Evolutionary conservation across 2,797 vertebrate genomes (phyloP).

Genomic region (Etheostoma perlongum): DNA sequence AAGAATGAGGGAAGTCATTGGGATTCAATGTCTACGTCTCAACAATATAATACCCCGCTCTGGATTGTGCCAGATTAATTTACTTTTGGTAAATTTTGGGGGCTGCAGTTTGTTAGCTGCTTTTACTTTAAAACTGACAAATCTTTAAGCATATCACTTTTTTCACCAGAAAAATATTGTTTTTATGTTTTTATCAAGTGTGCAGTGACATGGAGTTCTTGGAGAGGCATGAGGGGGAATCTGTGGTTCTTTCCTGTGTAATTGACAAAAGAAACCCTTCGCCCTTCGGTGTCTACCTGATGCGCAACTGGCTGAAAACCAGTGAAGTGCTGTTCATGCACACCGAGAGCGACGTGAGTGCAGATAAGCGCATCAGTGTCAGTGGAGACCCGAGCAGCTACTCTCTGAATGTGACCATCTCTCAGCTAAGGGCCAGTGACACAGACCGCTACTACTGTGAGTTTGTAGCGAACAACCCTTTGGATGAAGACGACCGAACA

Average conservation of each 20-base stretch:
- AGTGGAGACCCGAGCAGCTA: constrained; percentile 35
- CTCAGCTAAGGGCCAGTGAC: constrained; percentile 66
- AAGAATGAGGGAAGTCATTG: neutral
- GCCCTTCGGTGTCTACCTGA: constrained; percentile 69
- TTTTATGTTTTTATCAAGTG: constrained; percentile 32
- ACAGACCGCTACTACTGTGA: constrained; percentile 80
- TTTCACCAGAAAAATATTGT: too few relatives aligned
- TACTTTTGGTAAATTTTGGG: neutral
- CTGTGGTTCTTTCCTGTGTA: constrained; percentile 69
- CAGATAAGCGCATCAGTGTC: constrained; percentile 33
- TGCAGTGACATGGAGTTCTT: constrained; percentile 61
- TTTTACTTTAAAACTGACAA: neutral
- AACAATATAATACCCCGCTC: neutral
- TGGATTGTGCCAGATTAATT: too few relatives aligned
- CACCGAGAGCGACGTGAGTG: rapidly evolving
- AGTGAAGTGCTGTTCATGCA: constrained; percentile 50
- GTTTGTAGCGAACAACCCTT: constrained; percentile 35
- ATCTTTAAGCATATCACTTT: neutral
- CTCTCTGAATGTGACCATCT: constrained; percentile 72
- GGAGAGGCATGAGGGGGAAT: constrained; percentile 59
- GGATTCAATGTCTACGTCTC: neutral
- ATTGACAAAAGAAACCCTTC: rapidly evolving
- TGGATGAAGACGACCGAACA: neutral
- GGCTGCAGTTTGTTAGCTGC: neutral
- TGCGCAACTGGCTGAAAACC: constrained; percentile 55